A percentile compares a stretch with the other conserved stretches of the same genome.
phyloP scores from a whole-genome alignment of 2,113 vertebrate genomes.

The Ancistrus triradiatus region DNA sequence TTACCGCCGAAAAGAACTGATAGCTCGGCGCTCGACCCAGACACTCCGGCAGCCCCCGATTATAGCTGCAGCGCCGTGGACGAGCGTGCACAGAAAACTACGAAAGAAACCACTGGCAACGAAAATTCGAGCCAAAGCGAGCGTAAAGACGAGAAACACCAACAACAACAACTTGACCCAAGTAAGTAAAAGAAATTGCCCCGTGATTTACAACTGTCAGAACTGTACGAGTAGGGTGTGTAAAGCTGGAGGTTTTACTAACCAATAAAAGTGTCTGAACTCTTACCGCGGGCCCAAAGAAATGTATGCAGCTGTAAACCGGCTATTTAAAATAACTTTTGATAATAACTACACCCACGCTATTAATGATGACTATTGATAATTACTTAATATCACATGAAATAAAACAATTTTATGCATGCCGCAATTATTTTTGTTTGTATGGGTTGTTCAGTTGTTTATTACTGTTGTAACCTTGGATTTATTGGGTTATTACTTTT shows the following conservation, averaged over 20 bases:
- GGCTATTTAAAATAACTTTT: slow-evolving; percentile 60
- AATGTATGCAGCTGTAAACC: slow-evolving; percentile 77
- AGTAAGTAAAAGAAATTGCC: slow-evolving; percentile 94
- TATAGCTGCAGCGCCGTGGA: slow-evolving; percentile 75
- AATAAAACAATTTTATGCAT: background rate
- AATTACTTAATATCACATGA: too few relatives aligned
- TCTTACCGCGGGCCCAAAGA: slow-evolving; percentile 77
- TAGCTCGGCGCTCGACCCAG: slow-evolving; percentile 74
- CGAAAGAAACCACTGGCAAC: slow-evolving; percentile 70
- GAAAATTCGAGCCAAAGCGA: slow-evolving; percentile 83
- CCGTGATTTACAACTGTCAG: slow-evolving; percentile 89
- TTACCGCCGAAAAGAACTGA: slow-evolving; percentile 76
- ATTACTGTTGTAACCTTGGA: slow-evolving; percentile 12
- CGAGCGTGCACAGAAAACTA: slow-evolving; percentile 76
- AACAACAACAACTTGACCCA: slow-evolving; percentile 92
- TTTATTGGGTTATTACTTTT: slow-evolving; percentile 45
- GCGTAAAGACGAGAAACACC: slow-evolving; percentile 87
- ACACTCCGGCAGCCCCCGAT: slow-evolving; percentile 73
- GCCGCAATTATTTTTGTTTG: background rate
- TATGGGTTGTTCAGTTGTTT: background rate
- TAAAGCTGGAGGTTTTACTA: slow-evolving; percentile 99
- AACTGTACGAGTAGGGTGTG: slow-evolving; percentile 92
- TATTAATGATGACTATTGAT: slow-evolving; percentile 5
- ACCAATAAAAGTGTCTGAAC: slow-evolving; percentile 99
- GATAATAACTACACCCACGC: slow-evolving; percentile 26